phyloP scores from a whole-genome alignment of 2,888 invertebrate genomes.

The Cetonia aurata region DNA sequence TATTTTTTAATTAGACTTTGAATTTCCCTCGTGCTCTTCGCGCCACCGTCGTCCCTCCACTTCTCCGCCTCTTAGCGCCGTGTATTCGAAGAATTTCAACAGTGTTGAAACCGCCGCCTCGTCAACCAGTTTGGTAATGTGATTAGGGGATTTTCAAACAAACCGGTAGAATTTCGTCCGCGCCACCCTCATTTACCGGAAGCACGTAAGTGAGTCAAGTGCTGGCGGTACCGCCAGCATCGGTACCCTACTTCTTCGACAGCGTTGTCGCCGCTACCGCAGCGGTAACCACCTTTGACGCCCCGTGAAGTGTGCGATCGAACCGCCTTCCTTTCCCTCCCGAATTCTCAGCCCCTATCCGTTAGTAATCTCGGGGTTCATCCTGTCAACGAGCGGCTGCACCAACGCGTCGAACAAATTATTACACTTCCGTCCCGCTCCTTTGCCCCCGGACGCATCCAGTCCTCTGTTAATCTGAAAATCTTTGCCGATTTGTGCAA shows the following conservation, averaged over 20 bases:
- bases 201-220: slow-evolving; percentile 62
- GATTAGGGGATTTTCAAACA: slow-evolving; percentile 60
- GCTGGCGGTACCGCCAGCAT: slow-evolving; percentile 54
- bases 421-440: slow-evolving; percentile 59
- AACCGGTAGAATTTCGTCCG: slow-evolving; percentile 47
- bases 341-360: slow-evolving; percentile 48
- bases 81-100: slow-evolving; percentile 23
- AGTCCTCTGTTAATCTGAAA: slow-evolving; percentile 50
- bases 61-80: background rate
- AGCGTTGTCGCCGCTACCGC: slow-evolving; percentile 14
- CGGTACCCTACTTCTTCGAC: slow-evolving; percentile 23
- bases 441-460: background rate
- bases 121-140: slow-evolving; percentile 48
- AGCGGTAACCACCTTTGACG: slow-evolving; percentile 35
- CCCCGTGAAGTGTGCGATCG: slow-evolving; percentile 26
- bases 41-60: background rate
- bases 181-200: slow-evolving; percentile 60
- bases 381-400: slow-evolving; percentile 58
- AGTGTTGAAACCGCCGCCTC: slow-evolving; percentile 10
- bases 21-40: too few relatives aligned
- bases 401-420: slow-evolving; percentile 59
- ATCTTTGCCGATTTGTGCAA: slow-evolving; percentile 46
- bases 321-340: slow-evolving; percentile 36
- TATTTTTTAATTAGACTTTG: too few relatives aligned
- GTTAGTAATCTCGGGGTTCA: slow-evolving; percentile 59